Evolutionary conservation across 2,113 vertebrate species (phyloP).

Genomic region (Epinephelus moara): DNA sequence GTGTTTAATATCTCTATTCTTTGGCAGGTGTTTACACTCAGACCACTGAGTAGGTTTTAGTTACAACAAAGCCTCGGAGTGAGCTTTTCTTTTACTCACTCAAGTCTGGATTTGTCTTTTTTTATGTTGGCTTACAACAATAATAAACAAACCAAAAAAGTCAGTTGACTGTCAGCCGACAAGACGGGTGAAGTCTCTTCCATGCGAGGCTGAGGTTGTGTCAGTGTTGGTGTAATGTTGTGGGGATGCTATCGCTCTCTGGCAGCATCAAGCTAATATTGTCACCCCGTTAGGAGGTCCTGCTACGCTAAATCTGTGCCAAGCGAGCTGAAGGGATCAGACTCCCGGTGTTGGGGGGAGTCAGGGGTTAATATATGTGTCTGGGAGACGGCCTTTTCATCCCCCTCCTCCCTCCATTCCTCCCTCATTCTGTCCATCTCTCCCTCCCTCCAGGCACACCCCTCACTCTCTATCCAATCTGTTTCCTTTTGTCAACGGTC

Average conservation of each 20-base stretch:
- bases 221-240: constrained; percentile 35
- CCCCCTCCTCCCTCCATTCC: constrained; percentile 37
- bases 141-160: not conserved
- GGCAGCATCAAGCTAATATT: constrained; percentile 77
- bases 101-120: not conserved
- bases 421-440: constrained; percentile 42
- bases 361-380: constrained; percentile 75
- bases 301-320: constrained; percentile 72
- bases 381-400: constrained; percentile 66
- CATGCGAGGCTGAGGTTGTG: constrained; percentile 40
- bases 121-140: not conserved
- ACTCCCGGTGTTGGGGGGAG: constrained; percentile 34
- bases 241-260: constrained; percentile 62
- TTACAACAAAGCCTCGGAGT: not conserved
- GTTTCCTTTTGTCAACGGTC: constrained; percentile 56
- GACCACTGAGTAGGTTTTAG: constrained; percentile 24
- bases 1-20: constrained; percentile 62
- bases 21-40: constrained; percentile 14
- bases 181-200: not conserved
- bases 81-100: too few species aligned
- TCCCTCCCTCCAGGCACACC: constrained; percentile 53
- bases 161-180: not conserved
- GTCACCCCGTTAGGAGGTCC: constrained; percentile 67
- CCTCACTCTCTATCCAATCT: constrained; percentile 59
- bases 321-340: constrained; percentile 75